These are phyloP conservation scores for Aethes cnicana DNA, from an alignment of 2,888 invertebrate species.

Conservation along the genomic window DNA sequence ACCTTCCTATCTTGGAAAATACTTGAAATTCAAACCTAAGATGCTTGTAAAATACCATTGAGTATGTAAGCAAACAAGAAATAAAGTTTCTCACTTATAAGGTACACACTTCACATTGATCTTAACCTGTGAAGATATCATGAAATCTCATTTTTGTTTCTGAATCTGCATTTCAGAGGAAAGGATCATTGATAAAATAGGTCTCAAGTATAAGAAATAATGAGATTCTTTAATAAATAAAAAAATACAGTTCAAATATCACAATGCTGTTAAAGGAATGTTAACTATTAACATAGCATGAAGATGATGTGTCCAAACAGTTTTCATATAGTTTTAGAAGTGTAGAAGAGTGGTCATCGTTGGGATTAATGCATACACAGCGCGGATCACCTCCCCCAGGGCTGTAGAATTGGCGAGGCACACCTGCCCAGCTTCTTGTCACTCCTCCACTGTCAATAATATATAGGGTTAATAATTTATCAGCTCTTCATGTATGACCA, in stretches of 20 bases:
- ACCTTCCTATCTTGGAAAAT: no score
- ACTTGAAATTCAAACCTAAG: no score
- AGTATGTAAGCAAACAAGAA: no score
- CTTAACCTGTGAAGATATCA: no score
- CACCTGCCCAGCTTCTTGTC: constrained; percentile 92
- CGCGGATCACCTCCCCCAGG: constrained; percentile 85
- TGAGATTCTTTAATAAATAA: constrained; percentile 8
- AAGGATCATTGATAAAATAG: no score
- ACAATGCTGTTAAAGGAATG: neutral
- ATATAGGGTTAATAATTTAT: neutral
- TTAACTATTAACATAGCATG: constrained; percentile 67
- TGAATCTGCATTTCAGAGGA: no score
- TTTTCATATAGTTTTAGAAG: constrained; percentile 85
- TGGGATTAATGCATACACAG: constrained; percentile 90
- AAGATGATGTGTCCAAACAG: constrained; percentile 81
- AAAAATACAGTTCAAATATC: constrained; percentile 4
- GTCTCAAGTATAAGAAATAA: no score
- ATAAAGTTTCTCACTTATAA: no score
- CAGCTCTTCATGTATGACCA: no score
- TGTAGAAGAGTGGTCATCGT: constrained; percentile 66
- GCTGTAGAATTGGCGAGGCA: constrained; percentile 91
- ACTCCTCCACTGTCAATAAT: constrained; percentile 90
- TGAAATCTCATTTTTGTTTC: no score
- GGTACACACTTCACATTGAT: no score
- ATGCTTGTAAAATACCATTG: no score